These are phyloP conservation scores for Stenchaetothrips biformis DNA, from an alignment of 2,888 invertebrate genomes.

Conservation along the genomic window DNA sequence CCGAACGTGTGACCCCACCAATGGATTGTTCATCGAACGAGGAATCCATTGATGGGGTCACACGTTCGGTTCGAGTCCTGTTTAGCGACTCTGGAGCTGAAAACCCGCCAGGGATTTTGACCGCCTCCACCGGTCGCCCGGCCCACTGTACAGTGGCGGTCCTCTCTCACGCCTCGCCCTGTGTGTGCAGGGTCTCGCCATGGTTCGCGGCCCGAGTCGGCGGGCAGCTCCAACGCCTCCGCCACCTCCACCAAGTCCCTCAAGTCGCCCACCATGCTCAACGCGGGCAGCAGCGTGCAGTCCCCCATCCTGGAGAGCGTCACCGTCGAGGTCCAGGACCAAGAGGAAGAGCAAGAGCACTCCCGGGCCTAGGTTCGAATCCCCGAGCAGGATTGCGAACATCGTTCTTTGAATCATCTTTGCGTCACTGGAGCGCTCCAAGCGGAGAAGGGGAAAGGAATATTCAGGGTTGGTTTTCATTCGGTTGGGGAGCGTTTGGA, in stretches of 20 bases:
- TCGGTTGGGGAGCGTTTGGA: background rate
- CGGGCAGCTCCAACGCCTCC: slow-evolving; percentile 14
- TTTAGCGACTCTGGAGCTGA: too few species aligned
- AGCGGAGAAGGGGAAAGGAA: too few species aligned
- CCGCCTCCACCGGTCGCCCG: too few species aligned
- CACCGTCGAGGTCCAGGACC: slow-evolving; percentile 19
- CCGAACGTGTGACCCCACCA: too few species aligned
- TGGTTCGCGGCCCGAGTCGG: background rate
- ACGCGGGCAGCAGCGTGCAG: background rate
- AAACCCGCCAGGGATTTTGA: too few species aligned
- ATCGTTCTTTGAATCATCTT: background rate
- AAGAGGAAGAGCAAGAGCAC: background rate
- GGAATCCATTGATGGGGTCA: too few species aligned
- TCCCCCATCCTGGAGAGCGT: slow-evolving; percentile 22
- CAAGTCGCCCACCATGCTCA: slow-evolving; percentile 20
- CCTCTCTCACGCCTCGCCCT: too few species aligned
- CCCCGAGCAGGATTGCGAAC: background rate
- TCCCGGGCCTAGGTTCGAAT: background rate
- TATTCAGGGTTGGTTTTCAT: too few species aligned
- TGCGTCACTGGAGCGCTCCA: too few species aligned
- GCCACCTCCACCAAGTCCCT: slow-evolving; percentile 12
- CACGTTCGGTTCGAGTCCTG: too few species aligned
- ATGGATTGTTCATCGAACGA: too few species aligned
- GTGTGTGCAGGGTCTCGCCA: background rate
- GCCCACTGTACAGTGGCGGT: too few species aligned